These are phyloP conservation scores for Lysandra coridon DNA, from an alignment of 2,888 invertebrate genomes.

Conservation along the genomic window DNA sequence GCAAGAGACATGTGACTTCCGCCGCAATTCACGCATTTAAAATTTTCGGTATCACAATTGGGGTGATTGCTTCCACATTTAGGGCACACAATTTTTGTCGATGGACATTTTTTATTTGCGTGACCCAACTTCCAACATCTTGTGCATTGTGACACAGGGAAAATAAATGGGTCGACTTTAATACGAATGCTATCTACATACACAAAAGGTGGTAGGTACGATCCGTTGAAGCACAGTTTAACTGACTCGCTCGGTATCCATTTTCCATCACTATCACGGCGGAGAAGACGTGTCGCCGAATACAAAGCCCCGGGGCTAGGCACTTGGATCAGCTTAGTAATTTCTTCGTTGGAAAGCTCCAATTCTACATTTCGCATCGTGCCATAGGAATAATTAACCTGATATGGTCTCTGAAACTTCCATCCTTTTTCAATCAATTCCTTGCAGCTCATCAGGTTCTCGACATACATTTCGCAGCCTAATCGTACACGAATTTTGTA, in stretches of 20 bases:
- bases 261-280: no score
- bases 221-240: constrained; percentile 22
- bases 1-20: constrained; percentile 13
- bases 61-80: no score
- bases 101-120: no score
- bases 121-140: no score
- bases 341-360: background rate
- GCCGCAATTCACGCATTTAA: constrained; percentile 27
- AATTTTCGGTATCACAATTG: constrained; percentile 23
- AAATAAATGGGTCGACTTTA: background rate
- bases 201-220: background rate
- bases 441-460: background rate
- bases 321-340: no score
- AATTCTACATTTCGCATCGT: background rate
- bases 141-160: no score
- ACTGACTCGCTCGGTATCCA: background rate
- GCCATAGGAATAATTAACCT: background rate
- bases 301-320: no score
- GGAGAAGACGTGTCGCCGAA: no score
- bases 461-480: background rate
- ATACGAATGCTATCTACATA: background rate
- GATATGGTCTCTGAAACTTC: background rate
- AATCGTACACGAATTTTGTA: background rate
- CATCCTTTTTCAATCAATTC: background rate
- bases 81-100: constrained; percentile 26